Conservation (phyloP, 1,140 invertebrate genomes). For the Nylanderia fulva region DNA sequence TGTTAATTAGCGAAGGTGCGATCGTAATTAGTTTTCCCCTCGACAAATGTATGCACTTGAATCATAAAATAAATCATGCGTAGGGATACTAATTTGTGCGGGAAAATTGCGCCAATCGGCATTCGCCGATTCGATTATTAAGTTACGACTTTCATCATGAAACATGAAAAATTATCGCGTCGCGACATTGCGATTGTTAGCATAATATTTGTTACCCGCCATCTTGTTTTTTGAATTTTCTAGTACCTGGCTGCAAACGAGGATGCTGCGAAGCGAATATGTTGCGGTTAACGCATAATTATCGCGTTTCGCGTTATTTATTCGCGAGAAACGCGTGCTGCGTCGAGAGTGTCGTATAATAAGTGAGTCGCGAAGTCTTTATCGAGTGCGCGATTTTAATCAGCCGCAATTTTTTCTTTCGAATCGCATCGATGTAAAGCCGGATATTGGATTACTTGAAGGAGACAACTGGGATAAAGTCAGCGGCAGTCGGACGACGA, state of each 20-base stretch:
- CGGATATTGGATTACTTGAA: not conserved
- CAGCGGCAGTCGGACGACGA: not conserved
- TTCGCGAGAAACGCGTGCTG: not conserved
- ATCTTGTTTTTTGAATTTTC: not conserved
- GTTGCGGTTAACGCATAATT: not conserved
- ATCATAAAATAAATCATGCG: too few species aligned
- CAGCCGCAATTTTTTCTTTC: not conserved
- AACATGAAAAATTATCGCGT: not conserved
- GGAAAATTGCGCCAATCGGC: too few species aligned
- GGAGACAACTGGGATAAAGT: too few species aligned
- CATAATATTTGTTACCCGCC: not conserved
- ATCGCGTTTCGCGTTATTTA: not conserved
- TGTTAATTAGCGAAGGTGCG: not conserved
- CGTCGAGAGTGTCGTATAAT: not conserved
- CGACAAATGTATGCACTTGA: too few species aligned
- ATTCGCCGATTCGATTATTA: too few species aligned
- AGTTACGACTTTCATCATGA: too few species aligned
- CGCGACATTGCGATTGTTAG: not conserved
- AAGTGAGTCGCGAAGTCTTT: not conserved
- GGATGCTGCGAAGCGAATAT: too few species aligned
- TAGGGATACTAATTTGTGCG: too few species aligned
- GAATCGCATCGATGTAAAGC: not conserved
- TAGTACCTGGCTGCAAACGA: too few species aligned
- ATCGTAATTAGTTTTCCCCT: not conserved
- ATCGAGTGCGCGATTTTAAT: too few species aligned